Percentiles rank a stretch among this genome's conserved stretches.
Evolutionary conservation across 2,797 vertebrate species (phyloP).

Genomic region (Carapus acus): DNA sequence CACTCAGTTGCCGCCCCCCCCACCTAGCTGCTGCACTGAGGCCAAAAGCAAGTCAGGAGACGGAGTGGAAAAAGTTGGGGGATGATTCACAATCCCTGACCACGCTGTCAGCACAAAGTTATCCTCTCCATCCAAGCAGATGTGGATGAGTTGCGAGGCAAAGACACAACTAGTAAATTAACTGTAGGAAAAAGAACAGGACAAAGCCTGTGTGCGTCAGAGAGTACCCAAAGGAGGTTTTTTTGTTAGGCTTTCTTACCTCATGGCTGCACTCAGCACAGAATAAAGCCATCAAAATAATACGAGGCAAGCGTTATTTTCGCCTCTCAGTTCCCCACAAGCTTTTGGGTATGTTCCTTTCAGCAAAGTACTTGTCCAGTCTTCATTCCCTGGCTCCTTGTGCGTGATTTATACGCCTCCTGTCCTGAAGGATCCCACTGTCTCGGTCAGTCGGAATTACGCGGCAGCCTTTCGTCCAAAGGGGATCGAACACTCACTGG

Average conservation of each 20-base stretch:
- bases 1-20: slow-evolving; percentile 22
- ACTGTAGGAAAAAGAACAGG: slow-evolving; percentile 11
- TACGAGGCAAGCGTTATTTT: slow-evolving; percentile 33
- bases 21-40: slow-evolving; percentile 13
- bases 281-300: slow-evolving; percentile 38
- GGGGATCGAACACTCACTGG: slow-evolving; percentile 42
- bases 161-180: slow-evolving; percentile 21
- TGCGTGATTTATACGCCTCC: slow-evolving; percentile 35
- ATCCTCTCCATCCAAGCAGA: slow-evolving; percentile 18
- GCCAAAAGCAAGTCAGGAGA: slow-evolving; percentile 40
- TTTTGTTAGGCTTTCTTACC: slow-evolving; percentile 37
- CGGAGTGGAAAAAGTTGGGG: slow-evolving; percentile 50
- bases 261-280: slow-evolving; percentile 38
- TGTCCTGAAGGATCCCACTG: slow-evolving; percentile 43
- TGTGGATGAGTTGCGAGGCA: slow-evolving; percentile 27
- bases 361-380: slow-evolving; percentile 42
- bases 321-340: slow-evolving; percentile 22
- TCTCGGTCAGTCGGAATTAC: slow-evolving; percentile 46
- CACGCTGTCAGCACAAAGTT: slow-evolving; percentile 29
- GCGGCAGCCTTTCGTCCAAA: slow-evolving; percentile 47
- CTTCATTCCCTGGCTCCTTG: slow-evolving; percentile 31
- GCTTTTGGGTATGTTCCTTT: slow-evolving; percentile 24
- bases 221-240: slow-evolving; percentile 35
- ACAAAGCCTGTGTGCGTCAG: slow-evolving; percentile 26
- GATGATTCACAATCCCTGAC: slow-evolving; percentile 26